phyloP scores from a whole-genome alignment of 2,113 vertebrate species.

The Chunga burmeisteri region DNA sequence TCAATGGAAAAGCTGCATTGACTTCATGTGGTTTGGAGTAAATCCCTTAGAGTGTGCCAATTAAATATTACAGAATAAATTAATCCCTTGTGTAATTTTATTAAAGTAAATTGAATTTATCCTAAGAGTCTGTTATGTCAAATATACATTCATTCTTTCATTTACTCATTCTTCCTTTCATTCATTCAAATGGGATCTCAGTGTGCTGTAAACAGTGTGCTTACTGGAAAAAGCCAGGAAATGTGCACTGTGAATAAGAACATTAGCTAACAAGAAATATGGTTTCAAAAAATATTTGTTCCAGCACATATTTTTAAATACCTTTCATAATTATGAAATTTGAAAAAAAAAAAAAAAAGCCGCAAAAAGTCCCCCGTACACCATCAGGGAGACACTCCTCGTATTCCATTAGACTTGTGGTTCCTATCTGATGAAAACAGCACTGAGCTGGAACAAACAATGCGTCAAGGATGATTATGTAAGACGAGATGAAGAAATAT shows the following conservation, averaged over 20 bases:
- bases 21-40: neutral
- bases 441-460: slow-evolving; percentile 67
- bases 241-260: neutral
- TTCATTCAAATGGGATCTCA: neutral
- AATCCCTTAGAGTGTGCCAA: neutral
- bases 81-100: neutral
- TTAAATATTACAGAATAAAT: neutral
- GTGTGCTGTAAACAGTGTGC: neutral
- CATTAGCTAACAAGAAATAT: neutral
- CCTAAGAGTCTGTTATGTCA: neutral
- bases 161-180: neutral
- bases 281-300: neutral
- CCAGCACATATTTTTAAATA: neutral
- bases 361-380: neutral
- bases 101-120: neutral
- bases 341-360: neutral
- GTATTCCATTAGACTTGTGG: slow-evolving; percentile 46
- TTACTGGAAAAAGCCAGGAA: slow-evolving; percentile 48
- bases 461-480: slow-evolving; percentile 69
- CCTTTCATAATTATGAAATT: slow-evolving; percentile 6
- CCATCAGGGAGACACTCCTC: neutral
- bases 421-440: slow-evolving; percentile 66
- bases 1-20: neutral
- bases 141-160: neutral
- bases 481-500: slow-evolving; percentile 74